Conservation (phyloP, 2,888 invertebrate species). For the Agrochola litura region DNA sequence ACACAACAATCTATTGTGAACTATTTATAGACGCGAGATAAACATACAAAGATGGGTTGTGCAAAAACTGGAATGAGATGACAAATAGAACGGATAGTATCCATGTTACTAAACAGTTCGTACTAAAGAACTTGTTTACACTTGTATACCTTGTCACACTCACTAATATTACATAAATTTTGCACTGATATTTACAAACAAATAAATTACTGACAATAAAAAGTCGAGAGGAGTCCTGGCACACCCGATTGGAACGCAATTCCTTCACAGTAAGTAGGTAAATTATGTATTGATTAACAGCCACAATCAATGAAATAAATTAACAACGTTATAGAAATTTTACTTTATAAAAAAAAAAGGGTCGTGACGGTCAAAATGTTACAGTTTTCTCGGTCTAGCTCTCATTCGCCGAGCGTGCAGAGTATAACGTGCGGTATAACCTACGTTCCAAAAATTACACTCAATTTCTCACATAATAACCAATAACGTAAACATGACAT, state of each 20-base stretch:
- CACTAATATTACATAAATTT: slow-evolving; percentile 15
- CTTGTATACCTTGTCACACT: neutral
- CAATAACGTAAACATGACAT: slow-evolving; percentile 2
- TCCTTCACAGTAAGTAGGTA: too few species aligned
- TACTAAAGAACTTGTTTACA: neutral
- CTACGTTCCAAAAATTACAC: neutral
- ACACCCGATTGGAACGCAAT: too few species aligned
- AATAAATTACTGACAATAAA: neutral
- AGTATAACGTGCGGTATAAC: neutral
- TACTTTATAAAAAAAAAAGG: too few species aligned
- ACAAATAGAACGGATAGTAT: neutral
- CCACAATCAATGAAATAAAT: too few species aligned
- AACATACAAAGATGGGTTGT: slow-evolving; percentile 17
- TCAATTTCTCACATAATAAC: neutral
- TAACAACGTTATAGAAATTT: too few species aligned
- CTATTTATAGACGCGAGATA: slow-evolving; percentile 17
- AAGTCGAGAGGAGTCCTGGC: too few species aligned
- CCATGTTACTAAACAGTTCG: neutral
- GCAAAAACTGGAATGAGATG: neutral
- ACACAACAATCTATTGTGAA: slow-evolving; percentile 12
- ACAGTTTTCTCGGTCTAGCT: neutral
- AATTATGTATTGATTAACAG: too few species aligned
- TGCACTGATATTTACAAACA: slow-evolving; percentile 1
- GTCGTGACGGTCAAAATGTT: neutral
- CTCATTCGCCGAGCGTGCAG: neutral